Evolutionary conservation across 2,113 vertebrate genomes (phyloP).

Genomic region (Mustela nigripes): DNA sequence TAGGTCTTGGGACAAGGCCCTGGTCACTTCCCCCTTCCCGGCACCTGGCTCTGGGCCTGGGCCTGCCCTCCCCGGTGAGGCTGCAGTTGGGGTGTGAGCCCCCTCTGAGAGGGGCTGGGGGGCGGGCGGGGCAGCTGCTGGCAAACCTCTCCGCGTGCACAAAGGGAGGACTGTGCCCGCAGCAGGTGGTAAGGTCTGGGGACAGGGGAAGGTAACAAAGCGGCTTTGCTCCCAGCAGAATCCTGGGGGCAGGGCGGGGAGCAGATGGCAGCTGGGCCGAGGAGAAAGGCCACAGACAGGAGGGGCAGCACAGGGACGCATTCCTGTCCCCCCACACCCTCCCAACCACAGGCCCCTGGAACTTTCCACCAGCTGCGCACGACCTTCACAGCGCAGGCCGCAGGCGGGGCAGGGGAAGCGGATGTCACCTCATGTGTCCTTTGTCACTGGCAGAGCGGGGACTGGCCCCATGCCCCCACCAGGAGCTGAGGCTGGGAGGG

Average conservation of each 20-base stretch:
- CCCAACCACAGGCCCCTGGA: background rate
- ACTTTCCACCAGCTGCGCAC: background rate
- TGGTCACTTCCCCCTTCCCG: background rate
- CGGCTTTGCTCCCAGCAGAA: background rate
- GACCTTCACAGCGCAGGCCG: background rate
- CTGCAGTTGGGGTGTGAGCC: background rate
- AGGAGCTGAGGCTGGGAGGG: background rate
- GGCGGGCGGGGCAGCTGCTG: no score
- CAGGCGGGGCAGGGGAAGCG: background rate
- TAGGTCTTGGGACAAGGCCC: background rate
- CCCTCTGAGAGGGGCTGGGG: background rate
- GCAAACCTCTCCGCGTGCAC: no score
- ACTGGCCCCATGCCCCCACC: background rate
- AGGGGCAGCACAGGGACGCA: background rate
- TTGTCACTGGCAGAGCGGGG: background rate
- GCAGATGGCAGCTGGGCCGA: background rate
- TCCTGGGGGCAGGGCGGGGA: background rate
- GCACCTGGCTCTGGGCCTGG: background rate
- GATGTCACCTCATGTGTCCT: background rate
- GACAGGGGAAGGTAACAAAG: constrained; percentile 19
- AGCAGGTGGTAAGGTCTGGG: background rate
- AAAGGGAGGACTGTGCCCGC: background rate
- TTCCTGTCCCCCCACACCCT: background rate
- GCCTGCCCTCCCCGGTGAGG: background rate
- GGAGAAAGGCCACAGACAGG: background rate